Percentiles rank a stretch among this genome's conserved stretches.
phyloP scores from a whole-genome alignment of 2,888 invertebrate species.

The Pristionchus exspectatus region DNA sequence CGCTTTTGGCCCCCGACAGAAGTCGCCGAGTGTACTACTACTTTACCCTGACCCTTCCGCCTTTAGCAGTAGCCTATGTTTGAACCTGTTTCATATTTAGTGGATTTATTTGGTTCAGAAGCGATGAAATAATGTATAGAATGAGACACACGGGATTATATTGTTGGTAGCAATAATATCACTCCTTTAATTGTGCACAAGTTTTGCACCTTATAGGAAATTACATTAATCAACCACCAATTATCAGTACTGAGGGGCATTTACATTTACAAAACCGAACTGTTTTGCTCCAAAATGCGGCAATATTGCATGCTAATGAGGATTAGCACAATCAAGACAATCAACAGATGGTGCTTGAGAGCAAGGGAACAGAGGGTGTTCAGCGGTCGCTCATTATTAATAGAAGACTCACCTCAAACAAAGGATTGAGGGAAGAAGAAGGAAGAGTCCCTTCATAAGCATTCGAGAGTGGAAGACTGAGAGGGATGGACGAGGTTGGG shows the following conservation, averaged over 20 bases:
- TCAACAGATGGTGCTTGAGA: conserved; percentile 17
- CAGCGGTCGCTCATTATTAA: not conserved
- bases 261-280: too few species aligned
- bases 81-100: not conserved
- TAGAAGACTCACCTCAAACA: conserved; percentile 37
- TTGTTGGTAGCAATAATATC: too few species aligned
- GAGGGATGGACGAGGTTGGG: conserved; percentile 3
- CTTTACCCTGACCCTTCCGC: not conserved
- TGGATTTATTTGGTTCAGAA: too few species aligned
- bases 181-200: too few species aligned
- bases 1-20: conserved; percentile 10
- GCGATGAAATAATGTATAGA: too few species aligned
- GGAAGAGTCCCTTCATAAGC: conserved; percentile 34
- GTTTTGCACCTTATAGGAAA: too few species aligned
- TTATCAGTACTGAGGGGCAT: too few species aligned
- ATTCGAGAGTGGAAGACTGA: conserved; percentile 28
- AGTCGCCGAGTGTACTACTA: not conserved
- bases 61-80: not conserved
- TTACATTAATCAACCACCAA: too few species aligned
- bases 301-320: not conserved
- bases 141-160: too few species aligned
- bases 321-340: not conserved
- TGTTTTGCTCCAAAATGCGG: not conserved
- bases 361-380: not conserved
- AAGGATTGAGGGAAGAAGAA: conserved; percentile 36